These are phyloP conservation scores for Lasioglossum marginatum DNA, from an alignment of 2,888 invertebrate genomes.

Conservation along the genomic window DNA sequence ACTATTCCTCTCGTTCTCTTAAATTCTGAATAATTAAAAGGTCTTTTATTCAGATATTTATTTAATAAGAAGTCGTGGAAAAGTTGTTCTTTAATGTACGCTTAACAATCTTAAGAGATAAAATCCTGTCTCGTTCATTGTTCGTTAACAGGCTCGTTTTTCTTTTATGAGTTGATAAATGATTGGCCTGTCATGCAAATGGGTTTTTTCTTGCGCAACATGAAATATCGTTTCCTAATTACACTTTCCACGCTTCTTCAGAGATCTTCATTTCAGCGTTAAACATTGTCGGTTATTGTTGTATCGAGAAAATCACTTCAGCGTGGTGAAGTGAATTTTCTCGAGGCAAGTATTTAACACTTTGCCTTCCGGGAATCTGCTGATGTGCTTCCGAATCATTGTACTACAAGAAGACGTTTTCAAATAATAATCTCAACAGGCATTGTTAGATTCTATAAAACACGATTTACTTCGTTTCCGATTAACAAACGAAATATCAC, in stretches of 20 bases:
- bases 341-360: neutral
- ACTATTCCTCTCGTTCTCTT: neutral
- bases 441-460: neutral
- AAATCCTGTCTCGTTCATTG: neutral
- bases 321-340: neutral
- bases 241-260: neutral
- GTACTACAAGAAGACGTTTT: neutral
- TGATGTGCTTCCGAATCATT: neutral
- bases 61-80: neutral
- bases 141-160: constrained; percentile 32
- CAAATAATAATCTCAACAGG: neutral
- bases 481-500: neutral
- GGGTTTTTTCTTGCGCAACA: neutral
- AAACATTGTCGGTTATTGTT: neutral
- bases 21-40: neutral
- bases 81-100: neutral
- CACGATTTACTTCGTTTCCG: neutral
- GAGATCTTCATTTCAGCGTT: neutral
- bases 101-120: neutral
- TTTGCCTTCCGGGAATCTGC: neutral
- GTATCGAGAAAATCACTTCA: neutral
- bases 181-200: neutral
- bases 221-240: constrained; percentile 1
- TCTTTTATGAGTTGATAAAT: constrained; percentile 13
- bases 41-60: neutral